A percentile compares a stretch with the other conserved stretches of the same genome.
Evolutionary conservation across 2,888 invertebrate genomes (phyloP).

Genomic region (Choreutis nemorana): DNA sequence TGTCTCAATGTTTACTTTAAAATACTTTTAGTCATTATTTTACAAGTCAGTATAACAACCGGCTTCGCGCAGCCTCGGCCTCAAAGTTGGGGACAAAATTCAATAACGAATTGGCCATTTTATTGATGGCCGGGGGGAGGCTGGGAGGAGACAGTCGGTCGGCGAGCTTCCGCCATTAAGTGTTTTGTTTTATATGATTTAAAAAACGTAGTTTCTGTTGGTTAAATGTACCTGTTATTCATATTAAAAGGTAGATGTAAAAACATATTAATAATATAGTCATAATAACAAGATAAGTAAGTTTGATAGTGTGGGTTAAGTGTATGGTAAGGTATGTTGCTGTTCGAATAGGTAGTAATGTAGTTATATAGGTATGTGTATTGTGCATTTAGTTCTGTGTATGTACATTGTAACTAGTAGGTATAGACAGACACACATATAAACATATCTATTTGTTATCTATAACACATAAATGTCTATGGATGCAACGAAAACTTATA

Average conservation of each 20-base stretch:
- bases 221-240: no score
- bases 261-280: neutral
- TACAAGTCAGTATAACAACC: slow-evolving; percentile 49
- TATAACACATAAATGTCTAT: no score
- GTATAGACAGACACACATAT: no score
- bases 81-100: slow-evolving; percentile 59
- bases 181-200: slow-evolving; percentile 14
- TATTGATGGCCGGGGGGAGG: slow-evolving; percentile 64
- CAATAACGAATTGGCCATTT: slow-evolving; percentile 68
- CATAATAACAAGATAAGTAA: neutral
- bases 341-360: no score
- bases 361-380: no score
- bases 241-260: slow-evolving; percentile 11
- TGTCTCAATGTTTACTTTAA: slow-evolving; percentile 42
- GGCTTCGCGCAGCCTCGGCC: slow-evolving; percentile 55
- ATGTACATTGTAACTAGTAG: no score
- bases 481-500: no score
- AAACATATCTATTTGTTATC: no score
- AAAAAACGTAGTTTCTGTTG: slow-evolving; percentile 27
- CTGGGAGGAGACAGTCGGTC: slow-evolving; percentile 55
- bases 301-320: neutral
- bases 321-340: no score
- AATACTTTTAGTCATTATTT: slow-evolving; percentile 40
- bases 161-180: slow-evolving; percentile 59
- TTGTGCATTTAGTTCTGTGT: no score